Evolutionary conservation across 2,888 invertebrate species (phyloP), one percentile per base, ranked within the genome.

Genomic region (Tyria jacobaeae): DNA sequence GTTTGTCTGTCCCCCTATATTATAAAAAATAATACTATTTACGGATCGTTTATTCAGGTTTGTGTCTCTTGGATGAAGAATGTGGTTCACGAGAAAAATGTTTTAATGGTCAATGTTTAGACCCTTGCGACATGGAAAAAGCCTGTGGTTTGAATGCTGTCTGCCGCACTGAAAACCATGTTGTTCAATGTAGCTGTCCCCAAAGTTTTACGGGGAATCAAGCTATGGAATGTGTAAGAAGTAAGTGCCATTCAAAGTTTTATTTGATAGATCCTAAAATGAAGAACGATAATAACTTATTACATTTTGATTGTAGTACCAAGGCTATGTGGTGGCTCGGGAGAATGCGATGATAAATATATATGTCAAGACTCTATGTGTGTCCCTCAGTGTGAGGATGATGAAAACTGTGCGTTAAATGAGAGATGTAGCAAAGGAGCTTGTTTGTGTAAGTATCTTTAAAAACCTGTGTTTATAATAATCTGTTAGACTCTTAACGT

Each of bases 381-480:
- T 83, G 92, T 97, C 65, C 97, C 97, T 5, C 94, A 94, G 50
- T 98, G 98, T 82, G 89, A 91, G 39, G 92, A 89, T 17, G 98
- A 98, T 85, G 96, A 96, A 77, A 96, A 97, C 70, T 98, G 98
- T 85, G 98, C 98, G 3, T 95, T 97, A 64, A 98, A 98, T 84
- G 98, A 98, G 89, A 97, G 97, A 87, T 98, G 98, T 89, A 92
- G 97, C 10, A 95, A 95, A 80, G 97, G 96, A 72, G 96, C 96
- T 79, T 98, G 98, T 85, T 95, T 97, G 80, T 90, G 96, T 96
- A 94, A 95, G 96, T 95, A 61, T 27, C 3, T 49, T 53, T 27
- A 27, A 25, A 24, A n/a, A 25, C 9, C 4, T 15, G 3, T n/a
- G 3, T 39, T 10, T 24, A 4, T 24, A 6, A 21, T n/a, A 44